Base-by-base conservation (phyloP, 2,888 invertebrate species). In the Brachyptera risi region DNA sequence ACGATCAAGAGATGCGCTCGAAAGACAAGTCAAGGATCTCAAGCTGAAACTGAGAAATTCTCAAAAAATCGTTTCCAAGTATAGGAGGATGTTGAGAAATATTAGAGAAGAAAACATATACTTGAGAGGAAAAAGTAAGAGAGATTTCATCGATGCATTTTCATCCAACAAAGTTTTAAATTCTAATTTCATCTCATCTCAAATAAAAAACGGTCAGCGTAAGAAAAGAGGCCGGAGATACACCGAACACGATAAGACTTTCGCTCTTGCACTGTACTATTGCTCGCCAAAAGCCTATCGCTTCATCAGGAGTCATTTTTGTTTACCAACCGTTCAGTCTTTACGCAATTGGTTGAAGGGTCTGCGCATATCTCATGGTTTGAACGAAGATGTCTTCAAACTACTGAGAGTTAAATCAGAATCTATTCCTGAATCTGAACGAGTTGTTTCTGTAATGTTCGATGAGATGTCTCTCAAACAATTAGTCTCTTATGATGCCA, bases 241-340 rank as follows among this genome's bases (percentile, higher is more conserved):
- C n/a, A 19, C 47, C 9, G 47, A 47, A 4, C 23, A 19, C n/a
- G 47, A 47, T 21, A 47, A 21, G n/a, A 21, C 21, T n/a, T 47
- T 47, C 21, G 47, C 47, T 21, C n/a, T 47, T 4, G 47, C 47
- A 4, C 47, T 47, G 4, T 23, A 47, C 47, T 21, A 47, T 23
- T 47, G 47, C n/a, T 47, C 47, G 3, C 47, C 47, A 7, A 47
- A 47, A 21, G 47, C 47, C 5, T 15, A 47, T 47, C 47, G 47
- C 4, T 47, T 47, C n/a, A 47, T 47, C 21, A 17, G 47, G 7
- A 47, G n/a, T 5, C 47, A 47, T 5, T 15, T 47, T 21, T 47
- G 47, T 47, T 47, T 47, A n/a, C 47, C 47, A 21, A 47, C 47
- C 5, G 47, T 47, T 5, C 19, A 23, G 3, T 47, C 47, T 5